Conservation (phyloP, 2,888 invertebrate genomes). For the Chironomus riparius region DNA sequence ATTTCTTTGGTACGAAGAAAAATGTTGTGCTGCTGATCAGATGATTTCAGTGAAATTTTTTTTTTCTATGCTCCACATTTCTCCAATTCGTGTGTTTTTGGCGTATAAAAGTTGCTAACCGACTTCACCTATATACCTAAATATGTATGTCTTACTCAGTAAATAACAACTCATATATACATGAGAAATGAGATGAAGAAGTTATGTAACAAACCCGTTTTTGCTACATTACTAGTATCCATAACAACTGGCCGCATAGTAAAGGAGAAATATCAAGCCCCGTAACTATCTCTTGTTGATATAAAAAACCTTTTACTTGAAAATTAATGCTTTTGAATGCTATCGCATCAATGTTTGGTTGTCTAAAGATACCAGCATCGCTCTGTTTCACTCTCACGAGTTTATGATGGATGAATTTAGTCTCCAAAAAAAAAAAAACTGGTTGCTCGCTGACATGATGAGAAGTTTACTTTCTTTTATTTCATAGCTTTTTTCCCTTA, state of each 20-base stretch:
- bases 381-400: too few relatives aligned
- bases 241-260: not conserved
- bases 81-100: too few relatives aligned
- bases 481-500: not conserved
- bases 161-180: not conserved
- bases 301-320: not conserved
- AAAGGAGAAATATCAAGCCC: not conserved
- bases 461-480: not conserved
- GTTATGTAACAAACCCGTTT: not conserved
- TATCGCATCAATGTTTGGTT: too few relatives aligned
- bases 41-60: too few relatives aligned
- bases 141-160: not conserved
- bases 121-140: constrained; percentile 14
- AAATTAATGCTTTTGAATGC: too few relatives aligned
- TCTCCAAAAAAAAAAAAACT: not conserved
- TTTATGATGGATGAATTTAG: not conserved
- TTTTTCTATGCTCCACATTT: too few relatives aligned
- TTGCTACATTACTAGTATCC: not conserved
- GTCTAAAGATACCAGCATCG: too few relatives aligned
- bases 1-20: too few relatives aligned
- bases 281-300: not conserved
- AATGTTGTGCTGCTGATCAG: too few relatives aligned
- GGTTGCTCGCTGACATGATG: not conserved
- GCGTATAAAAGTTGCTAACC: not conserved
- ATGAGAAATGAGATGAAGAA: not conserved